Conservation (phyloP, 2,113 vertebrate species). For the Crotalus helleri region DNA sequence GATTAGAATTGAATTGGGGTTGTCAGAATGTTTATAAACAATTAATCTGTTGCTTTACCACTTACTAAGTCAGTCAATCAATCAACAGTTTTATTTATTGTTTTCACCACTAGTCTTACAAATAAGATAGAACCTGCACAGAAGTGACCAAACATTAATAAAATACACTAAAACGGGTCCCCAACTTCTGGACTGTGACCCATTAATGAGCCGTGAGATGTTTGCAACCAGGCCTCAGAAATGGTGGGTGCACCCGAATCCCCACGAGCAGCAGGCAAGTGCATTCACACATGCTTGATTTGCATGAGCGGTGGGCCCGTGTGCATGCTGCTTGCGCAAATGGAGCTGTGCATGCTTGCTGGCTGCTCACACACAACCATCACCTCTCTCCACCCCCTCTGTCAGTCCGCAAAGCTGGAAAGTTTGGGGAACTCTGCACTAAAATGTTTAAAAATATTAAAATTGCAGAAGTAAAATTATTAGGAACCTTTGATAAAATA, state of each 20-base stretch:
- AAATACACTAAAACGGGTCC: neutral
- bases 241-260: neutral
- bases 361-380: too few species aligned
- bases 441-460: too few species aligned
- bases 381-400: too few species aligned
- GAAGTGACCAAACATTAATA: neutral
- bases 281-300: too few species aligned
- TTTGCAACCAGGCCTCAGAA: neutral
- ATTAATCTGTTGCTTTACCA: neutral
- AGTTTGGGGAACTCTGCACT: too few species aligned
- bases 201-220: neutral
- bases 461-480: too few species aligned
- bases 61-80: neutral
- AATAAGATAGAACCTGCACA: neutral
- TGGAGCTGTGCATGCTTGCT: too few species aligned
- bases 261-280: neutral
- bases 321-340: too few species aligned
- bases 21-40: neutral
- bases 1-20: neutral
- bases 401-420: too few species aligned
- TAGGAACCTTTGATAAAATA: too few species aligned
- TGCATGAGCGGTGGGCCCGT: too few species aligned
- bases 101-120: neutral
- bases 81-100: neutral
- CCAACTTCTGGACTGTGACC: neutral